phyloP scores from a whole-genome alignment of 2,888 invertebrate genomes.

The Alsophila aescularia region DNA sequence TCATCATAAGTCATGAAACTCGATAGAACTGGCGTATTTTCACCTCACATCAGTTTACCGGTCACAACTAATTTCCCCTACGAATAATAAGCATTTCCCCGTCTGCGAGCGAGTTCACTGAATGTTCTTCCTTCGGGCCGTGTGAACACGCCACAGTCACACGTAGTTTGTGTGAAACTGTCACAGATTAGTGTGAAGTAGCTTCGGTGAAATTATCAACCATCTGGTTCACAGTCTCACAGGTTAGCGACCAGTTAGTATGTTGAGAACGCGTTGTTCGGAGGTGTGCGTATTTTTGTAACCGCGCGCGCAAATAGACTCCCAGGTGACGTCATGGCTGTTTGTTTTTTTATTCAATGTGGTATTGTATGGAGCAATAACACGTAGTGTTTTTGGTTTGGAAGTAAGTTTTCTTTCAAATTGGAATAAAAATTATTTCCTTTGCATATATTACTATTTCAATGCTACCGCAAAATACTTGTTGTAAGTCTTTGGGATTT shows the following conservation, averaged over 20 bases:
- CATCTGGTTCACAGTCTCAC: background rate
- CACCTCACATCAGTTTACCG: conserved; percentile 11
- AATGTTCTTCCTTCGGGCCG: conserved; percentile 45
- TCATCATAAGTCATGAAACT: background rate
- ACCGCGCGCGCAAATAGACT: conserved; percentile 54
- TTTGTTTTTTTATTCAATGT: conserved; percentile 39
- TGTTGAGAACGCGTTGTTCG: background rate
- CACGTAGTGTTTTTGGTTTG: conserved; percentile 12
- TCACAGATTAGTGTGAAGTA: conserved; percentile 39
- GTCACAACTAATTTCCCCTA: conserved; percentile 31
- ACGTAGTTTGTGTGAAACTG: conserved; percentile 2
- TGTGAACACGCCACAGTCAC: conserved; percentile 42
- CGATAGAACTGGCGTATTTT: conserved; percentile 1
- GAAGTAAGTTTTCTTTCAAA: background rate
- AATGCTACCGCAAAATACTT: too few species aligned
- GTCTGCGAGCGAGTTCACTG: conserved; percentile 24
- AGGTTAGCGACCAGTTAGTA: conserved; percentile 36
- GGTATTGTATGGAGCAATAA: conserved; percentile 21
- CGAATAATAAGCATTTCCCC: conserved; percentile 32
- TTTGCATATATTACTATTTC: too few species aligned
- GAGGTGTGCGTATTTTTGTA: conserved; percentile 52
- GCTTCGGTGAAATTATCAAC: background rate
- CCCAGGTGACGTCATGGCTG: conserved; percentile 46
- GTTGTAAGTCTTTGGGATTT: too few species aligned
- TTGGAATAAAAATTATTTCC: background rate